A percentile compares a stretch with the other conserved stretches of the same genome.
phyloP scores from a whole-genome alignment of 2,113 vertebrate species.

The Ceyx cyanopectus region DNA sequence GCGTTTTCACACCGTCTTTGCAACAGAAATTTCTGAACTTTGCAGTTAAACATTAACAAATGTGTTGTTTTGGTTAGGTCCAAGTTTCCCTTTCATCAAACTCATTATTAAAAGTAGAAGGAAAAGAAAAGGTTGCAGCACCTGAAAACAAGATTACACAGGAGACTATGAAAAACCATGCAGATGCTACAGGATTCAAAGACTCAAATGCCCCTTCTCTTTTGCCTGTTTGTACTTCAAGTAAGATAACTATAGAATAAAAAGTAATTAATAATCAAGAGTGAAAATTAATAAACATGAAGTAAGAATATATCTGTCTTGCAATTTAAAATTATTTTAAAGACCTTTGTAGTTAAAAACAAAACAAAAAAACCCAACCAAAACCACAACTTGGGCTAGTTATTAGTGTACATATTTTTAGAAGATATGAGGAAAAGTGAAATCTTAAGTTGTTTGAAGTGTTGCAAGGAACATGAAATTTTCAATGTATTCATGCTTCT shows the following conservation, averaged over 20 bases:
- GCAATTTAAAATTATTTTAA: background rate
- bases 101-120: slow-evolving; percentile 52
- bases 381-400: background rate
- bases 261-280: background rate
- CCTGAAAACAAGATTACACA: slow-evolving; percentile 68
- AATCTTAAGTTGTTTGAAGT: background rate
- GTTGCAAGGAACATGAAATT: background rate
- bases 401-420: background rate
- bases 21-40: background rate
- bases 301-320: background rate
- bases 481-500: background rate
- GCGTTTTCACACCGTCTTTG: background rate
- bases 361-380: too few relatives aligned
- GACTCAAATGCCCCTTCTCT: slow-evolving; percentile 72
- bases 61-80: slow-evolving; percentile 67
- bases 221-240: slow-evolving; percentile 69
- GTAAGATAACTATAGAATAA: slow-evolving; percentile 64
- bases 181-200: slow-evolving; percentile 63
- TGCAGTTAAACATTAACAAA: background rate
- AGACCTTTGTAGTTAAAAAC: background rate
- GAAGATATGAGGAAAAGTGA: background rate
- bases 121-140: slow-evolving; percentile 74
- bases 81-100: slow-evolving; percentile 54
- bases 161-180: slow-evolving; percentile 65
- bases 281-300: background rate